Evolutionary conservation across 2,888 invertebrate genomes (phyloP), one percentile per base, ranked within the genome.

Genomic region (Thecophora atra): DNA sequence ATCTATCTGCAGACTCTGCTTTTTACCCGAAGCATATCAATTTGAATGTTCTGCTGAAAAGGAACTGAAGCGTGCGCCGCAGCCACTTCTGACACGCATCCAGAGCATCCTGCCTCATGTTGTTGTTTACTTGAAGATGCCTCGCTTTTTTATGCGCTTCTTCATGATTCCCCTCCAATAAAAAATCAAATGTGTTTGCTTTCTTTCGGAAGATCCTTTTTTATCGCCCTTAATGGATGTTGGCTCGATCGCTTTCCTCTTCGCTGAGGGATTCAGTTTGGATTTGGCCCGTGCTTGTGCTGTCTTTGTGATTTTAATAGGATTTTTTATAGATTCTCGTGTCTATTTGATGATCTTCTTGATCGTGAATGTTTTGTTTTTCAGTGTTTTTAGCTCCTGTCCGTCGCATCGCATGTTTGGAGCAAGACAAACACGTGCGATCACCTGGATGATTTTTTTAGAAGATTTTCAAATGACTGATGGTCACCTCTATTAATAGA

Each of bases 291-390:
- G 65, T 76, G 74, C 75, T 73, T 69, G 72, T 72, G 74, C 75
- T 77, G 73, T 74, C 77, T 76, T 75, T 77, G 72, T 75, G 75
- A 79, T 74, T 80, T 81, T 79, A 81, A 81, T 81, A 79, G 80
- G 81, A 81, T 81, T 81, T 81, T 81, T 78, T 79, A 78, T 80
- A 51, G 60, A 37, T 76, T 77, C 76, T 54, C 58, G 64, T 62
- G 68, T 71, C 58, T 69, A 56, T 69, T 69, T 69, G 19, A 60
- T 62, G 69, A 69, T 69, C 69, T 28, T 47, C 60, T 44, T n/a
- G 15, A 44, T 37, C 52, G 17, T 26, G 51, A 17, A 4, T 54
- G 17, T 28, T 51, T 68, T 26, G 30, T 42, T 63, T 70, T 70
- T 70, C 15, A 70, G n/a, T 68, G 68, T n/a, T 47, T n/a, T n/a